Evolutionary conservation across 1,140 invertebrate species (phyloP).

Genomic region (Leptopilina boulardi): DNA sequence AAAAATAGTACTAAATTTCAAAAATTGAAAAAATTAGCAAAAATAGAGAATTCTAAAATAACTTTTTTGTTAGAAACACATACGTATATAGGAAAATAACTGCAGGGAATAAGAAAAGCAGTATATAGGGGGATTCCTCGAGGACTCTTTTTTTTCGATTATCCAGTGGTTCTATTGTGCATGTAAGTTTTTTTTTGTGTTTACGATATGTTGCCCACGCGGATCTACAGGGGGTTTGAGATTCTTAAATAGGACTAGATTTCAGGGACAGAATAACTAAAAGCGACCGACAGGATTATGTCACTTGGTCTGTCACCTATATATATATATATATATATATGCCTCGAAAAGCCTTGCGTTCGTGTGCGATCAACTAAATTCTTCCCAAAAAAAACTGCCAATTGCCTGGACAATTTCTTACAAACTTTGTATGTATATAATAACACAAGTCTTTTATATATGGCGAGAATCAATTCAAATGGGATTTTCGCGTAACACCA

Average conservation of each 20-base stretch:
- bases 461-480: slow-evolving; percentile 57
- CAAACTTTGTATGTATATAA: too few relatives aligned
- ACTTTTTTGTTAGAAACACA: too few relatives aligned
- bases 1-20: too few relatives aligned
- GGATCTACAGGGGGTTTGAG: slow-evolving; percentile 39
- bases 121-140: slow-evolving; percentile 41
- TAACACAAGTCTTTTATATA: slow-evolving; percentile 50
- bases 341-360: slow-evolving; percentile 58
- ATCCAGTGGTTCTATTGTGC: slow-evolving; percentile 47
- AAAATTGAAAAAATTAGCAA: too few relatives aligned
- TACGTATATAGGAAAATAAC: neutral
- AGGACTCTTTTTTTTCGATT: slow-evolving; percentile 52
- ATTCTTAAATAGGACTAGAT: slow-evolving; percentile 38
- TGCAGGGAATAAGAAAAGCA: neutral
- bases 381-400: slow-evolving; percentile 65
- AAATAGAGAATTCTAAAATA: too few relatives aligned
- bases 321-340: too few relatives aligned
- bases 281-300: slow-evolving; percentile 66
- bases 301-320: slow-evolving; percentile 67
- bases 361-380: slow-evolving; percentile 59
- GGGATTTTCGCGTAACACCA: slow-evolving; percentile 50
- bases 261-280: slow-evolving; percentile 48
- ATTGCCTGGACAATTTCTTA: slow-evolving; percentile 74
- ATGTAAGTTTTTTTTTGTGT: slow-evolving; percentile 51
- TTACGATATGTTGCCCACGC: slow-evolving; percentile 43